phyloP scores from a whole-genome alignment of 23 tunicate species.

The Styela plicata region DNA sequence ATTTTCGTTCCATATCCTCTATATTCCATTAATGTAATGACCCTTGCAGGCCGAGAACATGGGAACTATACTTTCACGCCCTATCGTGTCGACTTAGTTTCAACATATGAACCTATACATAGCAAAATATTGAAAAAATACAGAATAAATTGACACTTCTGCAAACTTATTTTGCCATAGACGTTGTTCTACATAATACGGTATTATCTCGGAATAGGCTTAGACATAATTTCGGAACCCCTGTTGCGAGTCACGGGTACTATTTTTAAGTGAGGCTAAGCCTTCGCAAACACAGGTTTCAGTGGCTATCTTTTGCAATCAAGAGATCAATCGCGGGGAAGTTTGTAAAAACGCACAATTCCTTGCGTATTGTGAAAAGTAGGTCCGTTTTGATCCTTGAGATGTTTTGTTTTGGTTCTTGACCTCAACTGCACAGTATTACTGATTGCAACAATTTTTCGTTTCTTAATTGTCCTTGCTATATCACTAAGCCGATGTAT shows the following conservation, averaged over 20 bases:
- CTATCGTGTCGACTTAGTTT: not conserved
- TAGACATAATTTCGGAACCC: no score
- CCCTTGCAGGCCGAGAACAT: not conserved
- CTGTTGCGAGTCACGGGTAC: not conserved
- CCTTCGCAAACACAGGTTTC: not conserved
- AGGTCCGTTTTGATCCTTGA: not conserved
- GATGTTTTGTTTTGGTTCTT: not conserved
- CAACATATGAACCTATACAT: no score
- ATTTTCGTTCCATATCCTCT: not conserved
- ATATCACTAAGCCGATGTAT: no score
- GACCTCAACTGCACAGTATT: not conserved
- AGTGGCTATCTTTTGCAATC: not conserved
- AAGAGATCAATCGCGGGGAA: not conserved
- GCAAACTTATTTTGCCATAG: no score
- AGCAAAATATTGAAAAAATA: no score
- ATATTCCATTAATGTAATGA: not conserved
- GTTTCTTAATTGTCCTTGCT: not conserved
- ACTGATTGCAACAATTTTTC: not conserved
- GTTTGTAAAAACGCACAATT: not conserved
- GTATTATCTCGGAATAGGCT: no score
- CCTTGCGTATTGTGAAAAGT: not conserved
- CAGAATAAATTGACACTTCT: no score
- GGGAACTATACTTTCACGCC: not conserved
- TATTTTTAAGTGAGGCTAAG: not conserved
- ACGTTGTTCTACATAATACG: no score